Evolutionary conservation across 2,888 invertebrate genomes (phyloP).

Genomic region (Drosophila demipolita): DNA sequence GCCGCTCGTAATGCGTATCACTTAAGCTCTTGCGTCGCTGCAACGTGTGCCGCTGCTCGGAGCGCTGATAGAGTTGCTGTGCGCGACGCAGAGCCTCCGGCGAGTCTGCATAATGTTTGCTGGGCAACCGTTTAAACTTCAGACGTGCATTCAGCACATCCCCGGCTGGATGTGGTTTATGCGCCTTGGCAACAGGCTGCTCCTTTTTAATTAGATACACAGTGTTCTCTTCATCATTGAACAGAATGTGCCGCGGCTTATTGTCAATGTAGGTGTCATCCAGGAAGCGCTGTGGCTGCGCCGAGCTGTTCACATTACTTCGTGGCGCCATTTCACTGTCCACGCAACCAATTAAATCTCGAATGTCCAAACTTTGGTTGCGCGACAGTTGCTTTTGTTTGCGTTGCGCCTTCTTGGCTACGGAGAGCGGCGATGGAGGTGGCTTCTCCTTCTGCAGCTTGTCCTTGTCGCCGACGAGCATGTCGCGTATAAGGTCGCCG

Average conservation of each 20-base stretch:
- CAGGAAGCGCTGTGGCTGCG: slow-evolving; percentile 57
- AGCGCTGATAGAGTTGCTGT: slow-evolving; percentile 72
- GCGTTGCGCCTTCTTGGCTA: slow-evolving; percentile 59
- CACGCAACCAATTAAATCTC: slow-evolving; percentile 82
- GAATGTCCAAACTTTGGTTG: slow-evolving; percentile 84
- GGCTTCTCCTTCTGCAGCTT: slow-evolving; percentile 74
- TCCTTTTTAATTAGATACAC: slow-evolving; percentile 85
- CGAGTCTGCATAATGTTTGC: slow-evolving; percentile 60
- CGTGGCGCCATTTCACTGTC: slow-evolving; percentile 75
- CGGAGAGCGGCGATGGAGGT: slow-evolving; percentile 53
- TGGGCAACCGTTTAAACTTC: slow-evolving; percentile 75
- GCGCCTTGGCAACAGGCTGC: slow-evolving; percentile 75
- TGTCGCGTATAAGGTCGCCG: slow-evolving; percentile 82
- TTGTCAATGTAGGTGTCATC: slow-evolving; percentile 66
- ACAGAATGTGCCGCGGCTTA: slow-evolving; percentile 82
- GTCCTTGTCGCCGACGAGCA: slow-evolving; percentile 82
- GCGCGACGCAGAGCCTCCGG: slow-evolving; percentile 71
- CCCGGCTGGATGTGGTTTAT: slow-evolving; percentile 38
- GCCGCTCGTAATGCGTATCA: slow-evolving; percentile 65
- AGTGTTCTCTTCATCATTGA: slow-evolving; percentile 84
- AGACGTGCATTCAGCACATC: slow-evolving; percentile 76
- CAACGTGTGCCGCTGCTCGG: slow-evolving; percentile 67
- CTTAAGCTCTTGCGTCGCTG: slow-evolving; percentile 82
- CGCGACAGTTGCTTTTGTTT: slow-evolving; percentile 70
- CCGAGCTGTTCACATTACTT: slow-evolving; percentile 62